A percentile compares a stretch with the other conserved stretches of the same genome.
Evolutionary conservation across 2,797 vertebrate genomes (phyloP).

Genomic region (Avahi laniger): DNA sequence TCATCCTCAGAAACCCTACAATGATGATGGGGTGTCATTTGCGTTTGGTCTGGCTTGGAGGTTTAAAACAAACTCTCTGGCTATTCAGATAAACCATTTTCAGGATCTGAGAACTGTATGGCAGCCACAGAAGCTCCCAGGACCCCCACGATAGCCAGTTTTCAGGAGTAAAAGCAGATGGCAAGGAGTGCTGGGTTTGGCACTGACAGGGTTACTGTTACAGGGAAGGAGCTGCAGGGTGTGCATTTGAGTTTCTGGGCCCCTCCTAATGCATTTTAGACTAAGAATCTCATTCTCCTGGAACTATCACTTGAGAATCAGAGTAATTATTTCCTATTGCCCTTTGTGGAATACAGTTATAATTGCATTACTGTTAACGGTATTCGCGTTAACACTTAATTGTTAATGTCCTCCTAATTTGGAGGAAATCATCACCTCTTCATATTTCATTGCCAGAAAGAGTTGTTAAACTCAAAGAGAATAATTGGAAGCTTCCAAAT

Average conservation of each 20-base stretch:
- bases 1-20: background rate
- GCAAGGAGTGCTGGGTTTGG: background rate
- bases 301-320: slow-evolving; percentile 85
- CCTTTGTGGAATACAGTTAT: slow-evolving; percentile 85
- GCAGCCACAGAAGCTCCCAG: background rate
- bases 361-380: slow-evolving; percentile 84
- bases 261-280: slow-evolving; percentile 82
- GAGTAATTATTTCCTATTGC: slow-evolving; percentile 86
- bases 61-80: slow-evolving; percentile 8
- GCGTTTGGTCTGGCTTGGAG: background rate
- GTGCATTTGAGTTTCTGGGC: slow-evolving; percentile 62
- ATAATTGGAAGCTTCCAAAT: slow-evolving; percentile 56
- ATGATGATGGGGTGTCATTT: background rate
- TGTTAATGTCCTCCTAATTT: slow-evolving; percentile 84
- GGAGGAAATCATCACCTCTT: slow-evolving; percentile 81
- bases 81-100: slow-evolving; percentile 24
- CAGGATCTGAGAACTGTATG: background rate
- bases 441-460: slow-evolving; percentile 81
- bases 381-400: slow-evolving; percentile 85
- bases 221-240: background rate
- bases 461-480: slow-evolving; percentile 69
- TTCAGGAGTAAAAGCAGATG: slow-evolving; percentile 31
- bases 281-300: slow-evolving; percentile 81
- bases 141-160: background rate
- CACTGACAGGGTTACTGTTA: background rate